These are phyloP conservation scores for Heteractis magnifica DNA, from an alignment of 92 coral and sea anemone genomes.

Conservation along the genomic window DNA sequence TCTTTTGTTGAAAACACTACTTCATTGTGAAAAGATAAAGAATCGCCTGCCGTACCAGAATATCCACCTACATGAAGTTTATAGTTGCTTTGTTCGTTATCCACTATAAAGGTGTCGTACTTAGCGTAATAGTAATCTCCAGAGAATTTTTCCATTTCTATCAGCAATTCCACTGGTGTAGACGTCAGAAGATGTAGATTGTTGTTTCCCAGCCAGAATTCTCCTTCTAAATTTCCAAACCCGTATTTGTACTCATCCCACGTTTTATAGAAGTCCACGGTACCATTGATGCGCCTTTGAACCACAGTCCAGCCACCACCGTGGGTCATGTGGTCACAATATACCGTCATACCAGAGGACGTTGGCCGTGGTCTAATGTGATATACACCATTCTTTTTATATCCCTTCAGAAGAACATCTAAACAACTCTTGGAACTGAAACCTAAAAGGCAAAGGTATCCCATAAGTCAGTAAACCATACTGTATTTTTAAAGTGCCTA, in stretches of 20 bases:
- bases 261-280: constrained; percentile 33
- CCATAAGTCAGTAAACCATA: no score
- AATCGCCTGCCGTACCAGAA: constrained; percentile 36
- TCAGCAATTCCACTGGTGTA: constrained; percentile 24
- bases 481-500: no score
- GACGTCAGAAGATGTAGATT: constrained; percentile 35
- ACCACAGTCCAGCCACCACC: constrained; percentile 49
- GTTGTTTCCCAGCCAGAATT: constrained; percentile 50
- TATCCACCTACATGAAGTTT: constrained; percentile 24
- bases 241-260: constrained; percentile 46
- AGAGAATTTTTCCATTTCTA: constrained; percentile 27
- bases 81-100: constrained; percentile 12
- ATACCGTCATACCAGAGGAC: constrained; percentile 4
- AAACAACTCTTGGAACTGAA: constrained; percentile 24
- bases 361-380: constrained; percentile 10
- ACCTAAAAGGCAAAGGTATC: neutral
- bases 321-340: constrained; percentile 38
- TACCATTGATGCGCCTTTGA: constrained; percentile 41
- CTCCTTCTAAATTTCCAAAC: constrained; percentile 41
- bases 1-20: constrained; percentile 33
- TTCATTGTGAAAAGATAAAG: constrained; percentile 17
- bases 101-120: constrained; percentile 21
- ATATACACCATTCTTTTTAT: constrained; percentile 27
- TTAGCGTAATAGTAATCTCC: constrained; percentile 26
- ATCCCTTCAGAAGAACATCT: constrained; percentile 34